Evolutionary conservation across 37 sponge, comb jelly and placozoan genomes (phyloP).

Genomic region (Oopsacas minuta): DNA sequence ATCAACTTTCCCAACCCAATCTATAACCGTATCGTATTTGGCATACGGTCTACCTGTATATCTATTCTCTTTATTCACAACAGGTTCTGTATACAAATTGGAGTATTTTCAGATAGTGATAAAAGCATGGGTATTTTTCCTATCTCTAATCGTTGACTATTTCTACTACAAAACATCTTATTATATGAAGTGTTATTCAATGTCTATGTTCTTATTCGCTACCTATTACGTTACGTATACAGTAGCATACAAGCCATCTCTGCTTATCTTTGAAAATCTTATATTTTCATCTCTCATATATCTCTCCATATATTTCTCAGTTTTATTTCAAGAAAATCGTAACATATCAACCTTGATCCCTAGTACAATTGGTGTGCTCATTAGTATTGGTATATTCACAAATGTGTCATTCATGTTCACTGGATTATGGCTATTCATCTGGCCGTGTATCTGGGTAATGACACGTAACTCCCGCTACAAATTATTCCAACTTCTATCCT

Average conservation of each 20-base stretch:
- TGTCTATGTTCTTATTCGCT: constrained; percentile 7
- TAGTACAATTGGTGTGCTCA: neutral
- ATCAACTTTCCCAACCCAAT: constrained; percentile 7
- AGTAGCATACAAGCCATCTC: neutral
- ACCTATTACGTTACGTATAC: neutral
- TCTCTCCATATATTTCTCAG: neutral
- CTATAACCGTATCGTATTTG: neutral
- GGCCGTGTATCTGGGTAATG: neutral
- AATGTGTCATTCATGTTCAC: neutral
- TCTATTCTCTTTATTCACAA: neutral
- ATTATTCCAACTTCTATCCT: neutral
- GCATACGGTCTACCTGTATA: neutral
- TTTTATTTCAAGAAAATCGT: neutral
- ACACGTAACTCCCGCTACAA: neutral
- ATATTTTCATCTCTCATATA: neutral
- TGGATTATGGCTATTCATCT: neutral
- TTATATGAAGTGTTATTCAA: neutral
- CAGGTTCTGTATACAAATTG: neutral
- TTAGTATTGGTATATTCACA: neutral
- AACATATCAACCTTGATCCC: neutral
- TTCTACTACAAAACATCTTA: neutral
- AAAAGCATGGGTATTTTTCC: neutral
- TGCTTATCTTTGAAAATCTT: neutral
- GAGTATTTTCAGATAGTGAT: neutral
- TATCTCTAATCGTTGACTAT: neutral